Evolutionary conservation across 2,797 vertebrate species (phyloP).

Genomic region (Fratercula arctica): DNA sequence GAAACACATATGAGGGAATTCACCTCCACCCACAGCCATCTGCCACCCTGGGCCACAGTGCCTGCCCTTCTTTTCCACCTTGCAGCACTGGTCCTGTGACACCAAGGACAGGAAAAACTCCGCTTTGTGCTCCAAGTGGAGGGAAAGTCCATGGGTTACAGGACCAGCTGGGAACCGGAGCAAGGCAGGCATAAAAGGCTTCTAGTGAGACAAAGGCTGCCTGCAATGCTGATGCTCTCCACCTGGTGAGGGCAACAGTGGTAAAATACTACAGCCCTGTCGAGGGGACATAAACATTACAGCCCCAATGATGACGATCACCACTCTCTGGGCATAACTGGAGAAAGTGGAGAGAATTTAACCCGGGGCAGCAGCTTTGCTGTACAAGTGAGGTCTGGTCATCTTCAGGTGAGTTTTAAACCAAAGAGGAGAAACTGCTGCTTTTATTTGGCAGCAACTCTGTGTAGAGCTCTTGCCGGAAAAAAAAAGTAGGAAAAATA

Average conservation of each 20-base stretch:
- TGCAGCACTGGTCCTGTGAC: background rate
- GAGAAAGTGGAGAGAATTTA: background rate
- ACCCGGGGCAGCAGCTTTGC: background rate
- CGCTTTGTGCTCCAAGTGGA: background rate
- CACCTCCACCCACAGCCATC: background rate
- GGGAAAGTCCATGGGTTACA: background rate
- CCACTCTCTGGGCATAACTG: background rate
- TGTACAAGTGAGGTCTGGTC: background rate
- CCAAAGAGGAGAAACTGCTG: background rate
- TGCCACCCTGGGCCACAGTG: rapidly evolving
- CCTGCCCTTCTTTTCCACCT: rapidly evolving
- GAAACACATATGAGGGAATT: background rate
- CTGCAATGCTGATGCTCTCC: rapidly evolving
- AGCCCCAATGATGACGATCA: background rate
- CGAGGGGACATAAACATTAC: background rate
- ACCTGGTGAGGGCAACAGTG: background rate
- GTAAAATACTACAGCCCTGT: background rate
- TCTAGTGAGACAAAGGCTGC: rapidly evolving
- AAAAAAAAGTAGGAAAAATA: background rate
- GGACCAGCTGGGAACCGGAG: background rate
- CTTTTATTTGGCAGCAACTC: background rate
- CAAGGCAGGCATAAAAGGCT: background rate
- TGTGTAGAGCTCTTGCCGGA: background rate
- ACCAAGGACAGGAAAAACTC: background rate
- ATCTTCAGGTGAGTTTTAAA: background rate